Percentiles rank a stretch among this genome's conserved stretches.
These are phyloP conservation scores for Opisthograptis luteolata DNA, from an alignment of 2,888 invertebrate species.

Conservation along the genomic window DNA sequence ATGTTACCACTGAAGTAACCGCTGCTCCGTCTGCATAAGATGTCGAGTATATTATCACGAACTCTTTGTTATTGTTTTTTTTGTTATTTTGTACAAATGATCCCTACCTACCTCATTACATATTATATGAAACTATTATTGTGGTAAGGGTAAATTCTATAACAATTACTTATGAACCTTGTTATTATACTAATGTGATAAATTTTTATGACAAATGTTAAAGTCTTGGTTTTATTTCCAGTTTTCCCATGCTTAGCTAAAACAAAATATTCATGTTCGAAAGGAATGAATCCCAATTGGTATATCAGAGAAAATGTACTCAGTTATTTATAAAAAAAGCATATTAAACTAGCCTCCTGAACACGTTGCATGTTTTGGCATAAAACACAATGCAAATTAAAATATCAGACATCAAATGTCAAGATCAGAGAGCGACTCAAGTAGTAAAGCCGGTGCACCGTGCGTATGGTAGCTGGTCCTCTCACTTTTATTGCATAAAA, in stretches of 20 bases:
- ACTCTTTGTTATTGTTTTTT: conserved; percentile 1
- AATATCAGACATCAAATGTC: conserved; percentile 64
- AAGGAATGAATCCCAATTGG: neutral
- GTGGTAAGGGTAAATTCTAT: conserved; percentile 26
- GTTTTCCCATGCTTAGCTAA: too few species aligned
- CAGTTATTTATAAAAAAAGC: conserved; percentile 37
- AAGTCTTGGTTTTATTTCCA: conserved; percentile 1
- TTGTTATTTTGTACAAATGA: conserved; percentile 20
- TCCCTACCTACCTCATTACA: conserved; percentile 1
- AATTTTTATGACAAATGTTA: conserved; percentile 13
- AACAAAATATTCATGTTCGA: too few species aligned
- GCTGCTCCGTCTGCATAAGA: conserved; percentile 35
- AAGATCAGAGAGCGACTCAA: conserved; percentile 60
- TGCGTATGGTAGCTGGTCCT: conserved; percentile 55
- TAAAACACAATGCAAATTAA: conserved; percentile 44
- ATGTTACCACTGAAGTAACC: conserved; percentile 41
- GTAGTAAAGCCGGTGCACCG: too few species aligned
- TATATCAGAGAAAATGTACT: neutral
- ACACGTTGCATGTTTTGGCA: conserved; percentile 35
- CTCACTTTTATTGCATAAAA: conserved; percentile 65
- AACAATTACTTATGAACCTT: conserved; percentile 6
- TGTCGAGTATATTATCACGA: neutral
- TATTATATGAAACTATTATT: conserved; percentile 2
- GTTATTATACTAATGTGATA: conserved; percentile 26
- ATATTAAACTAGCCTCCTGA: conserved; percentile 4